phyloP scores from a whole-genome alignment of 1,140 invertebrate species.

The Leptopilina boulardi region DNA sequence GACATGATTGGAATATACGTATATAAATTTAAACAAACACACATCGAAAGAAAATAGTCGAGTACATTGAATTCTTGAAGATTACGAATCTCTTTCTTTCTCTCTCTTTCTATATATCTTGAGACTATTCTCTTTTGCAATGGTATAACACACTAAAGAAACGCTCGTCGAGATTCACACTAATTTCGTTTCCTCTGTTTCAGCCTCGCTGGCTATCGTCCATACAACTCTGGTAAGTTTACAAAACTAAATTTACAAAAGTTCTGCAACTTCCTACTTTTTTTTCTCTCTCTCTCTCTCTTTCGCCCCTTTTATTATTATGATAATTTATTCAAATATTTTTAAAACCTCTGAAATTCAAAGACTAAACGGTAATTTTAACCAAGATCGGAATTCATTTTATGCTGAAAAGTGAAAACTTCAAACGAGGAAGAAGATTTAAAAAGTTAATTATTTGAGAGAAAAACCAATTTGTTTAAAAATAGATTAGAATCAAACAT shows the following conservation, averaged over 20 bases:
- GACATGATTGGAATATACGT: constrained; percentile 23
- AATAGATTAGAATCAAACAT: no score
- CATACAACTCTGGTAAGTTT: constrained; percentile 69
- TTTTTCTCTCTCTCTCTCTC: constrained; percentile 36
- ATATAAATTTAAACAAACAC: constrained; percentile 44
- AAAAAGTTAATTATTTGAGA: background rate
- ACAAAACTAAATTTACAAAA: constrained; percentile 39
- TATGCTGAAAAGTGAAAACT: background rate
- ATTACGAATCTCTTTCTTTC: constrained; percentile 54
- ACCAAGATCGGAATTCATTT: background rate
- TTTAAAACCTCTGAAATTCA: background rate
- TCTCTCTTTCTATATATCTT: no score
- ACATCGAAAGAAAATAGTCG: constrained; percentile 41
- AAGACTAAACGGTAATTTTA: background rate
- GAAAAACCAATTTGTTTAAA: no score
- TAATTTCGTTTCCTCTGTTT: constrained; percentile 64
- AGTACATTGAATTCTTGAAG: constrained; percentile 44
- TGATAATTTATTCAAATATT: background rate
- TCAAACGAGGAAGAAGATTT: background rate
- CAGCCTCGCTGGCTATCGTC: constrained; percentile 70
- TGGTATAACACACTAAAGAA: constrained; percentile 55
- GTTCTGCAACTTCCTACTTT: constrained; percentile 10
- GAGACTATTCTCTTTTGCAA: constrained; percentile 49
- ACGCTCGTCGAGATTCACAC: constrained; percentile 50
- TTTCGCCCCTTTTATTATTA: constrained; percentile 29